phyloP scores from a whole-genome alignment of 1,140 invertebrate species.

The Zeugodacus cucurbitae region DNA sequence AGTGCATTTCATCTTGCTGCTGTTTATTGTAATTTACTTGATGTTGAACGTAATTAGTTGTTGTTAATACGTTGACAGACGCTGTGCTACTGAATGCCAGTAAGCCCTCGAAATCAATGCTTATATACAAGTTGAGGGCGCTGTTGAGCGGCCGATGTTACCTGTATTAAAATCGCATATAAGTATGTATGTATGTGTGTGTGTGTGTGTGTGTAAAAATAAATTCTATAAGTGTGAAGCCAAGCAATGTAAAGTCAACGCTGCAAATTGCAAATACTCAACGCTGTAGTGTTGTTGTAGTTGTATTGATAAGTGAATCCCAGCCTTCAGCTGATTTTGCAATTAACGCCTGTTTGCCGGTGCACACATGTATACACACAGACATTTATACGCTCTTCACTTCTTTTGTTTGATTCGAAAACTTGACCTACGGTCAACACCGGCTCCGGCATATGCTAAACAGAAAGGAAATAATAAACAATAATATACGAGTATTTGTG shows the following conservation, averaged over 20 bases:
- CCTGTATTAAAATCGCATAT: neutral
- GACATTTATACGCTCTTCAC: neutral
- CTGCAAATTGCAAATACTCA: neutral
- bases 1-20: constrained; percentile 42
- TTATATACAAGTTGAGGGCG: constrained; percentile 18
- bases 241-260: neutral
- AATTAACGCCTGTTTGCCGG: neutral
- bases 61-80: neutral
- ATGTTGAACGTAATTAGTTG: neutral
- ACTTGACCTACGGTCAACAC: constrained; percentile 25
- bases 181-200: neutral
- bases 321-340: constrained; percentile 31
- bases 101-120: neutral
- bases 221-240: constrained; percentile 6
- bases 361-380: neutral
- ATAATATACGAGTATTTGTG: neutral
- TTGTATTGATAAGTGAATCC: constrained; percentile 11
- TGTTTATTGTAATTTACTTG: neutral
- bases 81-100: constrained; percentile 5
- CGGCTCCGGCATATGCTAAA: neutral
- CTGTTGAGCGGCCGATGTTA: neutral
- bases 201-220: neutral
- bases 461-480: neutral
- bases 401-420: neutral
- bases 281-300: neutral